Percentiles rank a stretch among this genome's conserved stretches.
Evolutionary conservation across 1,140 invertebrate species (phyloP).

Genomic region (Heliconius himera): DNA sequence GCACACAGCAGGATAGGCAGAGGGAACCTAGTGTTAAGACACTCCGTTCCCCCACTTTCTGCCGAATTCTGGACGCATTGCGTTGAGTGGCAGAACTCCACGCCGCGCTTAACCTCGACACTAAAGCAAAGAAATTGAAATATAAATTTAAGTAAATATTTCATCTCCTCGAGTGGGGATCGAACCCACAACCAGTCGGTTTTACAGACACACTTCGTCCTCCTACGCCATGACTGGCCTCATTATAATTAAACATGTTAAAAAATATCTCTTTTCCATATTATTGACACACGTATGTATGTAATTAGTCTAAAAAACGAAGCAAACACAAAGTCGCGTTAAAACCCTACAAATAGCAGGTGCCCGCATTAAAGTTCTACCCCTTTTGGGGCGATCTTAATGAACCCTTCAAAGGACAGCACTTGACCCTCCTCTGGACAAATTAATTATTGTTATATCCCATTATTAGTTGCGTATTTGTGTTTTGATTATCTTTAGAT

Average conservation of each 20-base stretch:
- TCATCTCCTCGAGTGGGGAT: no score
- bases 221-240: no score
- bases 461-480: conserved; percentile 43
- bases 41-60: no score
- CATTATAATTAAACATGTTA: neutral
- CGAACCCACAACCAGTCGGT: no score
- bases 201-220: no score
- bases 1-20: no score
- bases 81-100: no score
- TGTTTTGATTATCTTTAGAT: conserved; percentile 18
- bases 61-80: no score
- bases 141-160: no score
- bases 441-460: conserved; percentile 47
- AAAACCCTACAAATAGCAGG: conserved; percentile 41
- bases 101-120: no score
- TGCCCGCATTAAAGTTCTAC: conserved; percentile 45
- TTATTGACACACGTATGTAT: neutral
- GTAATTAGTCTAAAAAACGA: conserved; percentile 19
- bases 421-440: conserved; percentile 42
- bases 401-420: conserved; percentile 49
- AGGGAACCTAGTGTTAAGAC: no score
- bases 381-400: conserved; percentile 44
- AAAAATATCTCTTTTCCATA: neutral
- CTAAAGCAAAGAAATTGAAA: no score
- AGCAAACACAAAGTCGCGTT: conserved; percentile 28